Evolutionary conservation across 2,113 vertebrate species (phyloP).

Genomic region (Noturus placidus): DNA sequence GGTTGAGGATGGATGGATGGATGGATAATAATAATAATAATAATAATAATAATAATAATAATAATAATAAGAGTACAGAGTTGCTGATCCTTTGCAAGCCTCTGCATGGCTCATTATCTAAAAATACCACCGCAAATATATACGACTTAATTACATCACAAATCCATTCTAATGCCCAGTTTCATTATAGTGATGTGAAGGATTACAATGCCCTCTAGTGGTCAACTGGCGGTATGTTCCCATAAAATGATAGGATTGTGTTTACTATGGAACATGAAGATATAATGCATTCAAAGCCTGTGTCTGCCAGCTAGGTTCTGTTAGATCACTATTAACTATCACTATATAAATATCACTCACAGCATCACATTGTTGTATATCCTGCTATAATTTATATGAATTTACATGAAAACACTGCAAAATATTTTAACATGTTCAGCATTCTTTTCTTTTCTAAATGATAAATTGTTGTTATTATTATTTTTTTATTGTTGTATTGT

Average conservation of each 20-base stretch:
- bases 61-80: neutral
- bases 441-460: neutral
- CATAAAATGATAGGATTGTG: neutral
- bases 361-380: neutral
- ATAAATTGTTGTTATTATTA: no score
- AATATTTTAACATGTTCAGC: neutral
- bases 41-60: neutral
- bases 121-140: neutral
- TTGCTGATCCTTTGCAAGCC: neutral
- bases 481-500: no score
- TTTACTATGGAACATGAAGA: neutral
- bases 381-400: neutral
- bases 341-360: neutral
- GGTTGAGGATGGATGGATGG: no score
- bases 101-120: neutral
- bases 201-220: constrained; percentile 24
- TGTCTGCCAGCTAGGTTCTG: neutral
- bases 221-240: neutral
- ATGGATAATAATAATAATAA: neutral
- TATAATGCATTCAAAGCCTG: neutral
- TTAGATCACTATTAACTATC: neutral
- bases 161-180: neutral
- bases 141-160: neutral
- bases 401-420: neutral
- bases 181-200: neutral